Conservation (phyloP, 92 coral and sea anemone species). For the Chrysogorgia sp. region DNA sequence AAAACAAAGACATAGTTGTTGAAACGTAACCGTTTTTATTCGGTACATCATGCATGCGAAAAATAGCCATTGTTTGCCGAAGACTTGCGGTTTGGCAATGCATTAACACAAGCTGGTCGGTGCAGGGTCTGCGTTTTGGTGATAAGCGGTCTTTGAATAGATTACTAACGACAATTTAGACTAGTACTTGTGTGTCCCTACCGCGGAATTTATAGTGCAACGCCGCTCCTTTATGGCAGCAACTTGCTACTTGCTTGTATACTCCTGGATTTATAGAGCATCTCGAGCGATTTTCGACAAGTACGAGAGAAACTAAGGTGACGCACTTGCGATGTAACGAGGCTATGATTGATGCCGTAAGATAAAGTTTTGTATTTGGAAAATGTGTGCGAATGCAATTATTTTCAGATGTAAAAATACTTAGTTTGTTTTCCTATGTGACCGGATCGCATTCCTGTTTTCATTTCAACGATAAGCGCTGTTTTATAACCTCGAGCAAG, state of each 20-base stretch:
- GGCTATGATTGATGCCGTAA: slow-evolving; percentile 28
- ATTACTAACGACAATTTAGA: neutral
- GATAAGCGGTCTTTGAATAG: neutral
- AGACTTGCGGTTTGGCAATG: too few species aligned
- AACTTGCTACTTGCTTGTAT: too few species aligned
- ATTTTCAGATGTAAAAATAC: slow-evolving; percentile 31
- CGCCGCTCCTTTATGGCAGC: too few species aligned
- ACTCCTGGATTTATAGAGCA: too few species aligned
- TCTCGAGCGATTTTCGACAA: neutral
- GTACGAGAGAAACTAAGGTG: neutral
- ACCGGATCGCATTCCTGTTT: neutral
- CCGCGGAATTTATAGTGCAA: too few species aligned
- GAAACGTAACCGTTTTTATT: too few species aligned
- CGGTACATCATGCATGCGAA: too few species aligned
- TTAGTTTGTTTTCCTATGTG: slow-evolving; percentile 18
- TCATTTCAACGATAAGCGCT: slow-evolving; percentile 17
- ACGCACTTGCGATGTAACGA: slow-evolving; percentile 21
- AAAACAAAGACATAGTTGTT: too few species aligned
- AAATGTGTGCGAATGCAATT: slow-evolving; percentile 18
- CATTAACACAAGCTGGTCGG: too few species aligned
- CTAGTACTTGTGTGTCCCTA: too few species aligned
- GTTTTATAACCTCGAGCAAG: too few species aligned
- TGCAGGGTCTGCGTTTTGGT: neutral
- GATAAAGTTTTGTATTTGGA: slow-evolving; percentile 21
- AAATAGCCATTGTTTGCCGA: too few species aligned